Conservation (phyloP, 2,888 invertebrate species). For the Epinotia ramella region DNA sequence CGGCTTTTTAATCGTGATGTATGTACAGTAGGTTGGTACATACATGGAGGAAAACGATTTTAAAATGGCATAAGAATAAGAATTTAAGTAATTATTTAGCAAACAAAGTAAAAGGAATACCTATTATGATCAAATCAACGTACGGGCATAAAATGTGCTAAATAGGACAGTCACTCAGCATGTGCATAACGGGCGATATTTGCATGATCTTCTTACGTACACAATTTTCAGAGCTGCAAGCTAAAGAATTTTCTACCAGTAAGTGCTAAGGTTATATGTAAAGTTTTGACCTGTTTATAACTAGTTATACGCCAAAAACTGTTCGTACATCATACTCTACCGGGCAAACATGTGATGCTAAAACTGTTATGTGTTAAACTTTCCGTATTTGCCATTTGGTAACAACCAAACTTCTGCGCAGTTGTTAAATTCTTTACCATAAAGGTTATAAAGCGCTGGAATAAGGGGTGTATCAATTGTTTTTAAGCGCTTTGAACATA, state of each 20-base stretch:
- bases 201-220: background rate
- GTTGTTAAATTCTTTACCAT: background rate
- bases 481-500: background rate
- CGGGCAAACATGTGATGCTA: conserved; percentile 17
- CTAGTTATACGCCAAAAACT: background rate
- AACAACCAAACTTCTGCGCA: conserved; percentile 11
- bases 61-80: no score
- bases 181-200: background rate
- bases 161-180: no score
- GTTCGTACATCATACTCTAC: conserved; percentile 14
- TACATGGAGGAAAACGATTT: no score
- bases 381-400: conserved; percentile 5
- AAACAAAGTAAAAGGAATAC: no score
- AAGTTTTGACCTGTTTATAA: background rate
- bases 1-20: no score
- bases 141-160: no score
- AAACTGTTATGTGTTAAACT: conserved; percentile 15
- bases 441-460: conserved; percentile 15
- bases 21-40: no score
- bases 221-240: background rate
- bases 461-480: background rate
- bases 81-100: no score
- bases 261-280: background rate
- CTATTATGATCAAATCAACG: no score
- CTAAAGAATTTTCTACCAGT: background rate